Evolutionary conservation across 2,888 invertebrate species (phyloP), one percentile per base, ranked within the genome.

Genomic region (Xanthia togata): DNA sequence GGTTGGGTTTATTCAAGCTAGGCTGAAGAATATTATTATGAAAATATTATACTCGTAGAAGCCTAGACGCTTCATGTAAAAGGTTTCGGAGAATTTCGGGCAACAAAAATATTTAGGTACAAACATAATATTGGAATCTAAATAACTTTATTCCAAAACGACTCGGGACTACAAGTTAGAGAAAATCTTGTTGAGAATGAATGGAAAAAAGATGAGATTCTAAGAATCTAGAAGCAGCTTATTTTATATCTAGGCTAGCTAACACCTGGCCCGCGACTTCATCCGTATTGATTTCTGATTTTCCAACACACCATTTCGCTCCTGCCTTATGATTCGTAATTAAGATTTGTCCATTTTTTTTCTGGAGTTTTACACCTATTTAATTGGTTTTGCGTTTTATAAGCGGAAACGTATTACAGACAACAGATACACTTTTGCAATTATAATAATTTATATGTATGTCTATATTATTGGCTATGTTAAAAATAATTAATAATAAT

Each of bases 41-140:
- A n/a, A 35, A 57, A 26, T 47, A 44, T 14, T 9, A 0, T 26
- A 38, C n/a, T n/a, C n/a, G n/a, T n/a, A n/a, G 20, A 44, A n/a
- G 53, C 53, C 20, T 63, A 35, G 5, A 44, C 23, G 1, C 6
- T 17, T 38, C 11, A 11, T 38, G 14, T 38, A 9, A 63, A n/a
- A 53, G 63, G 20, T 55, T 64, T 75, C 72, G 2, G 9, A 65
- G 50, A 78, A 59, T 35, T 44, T 64, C 20, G 5, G 11, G 8
- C 14, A 63, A 2, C 35, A 76, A 53, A 59, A 60, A 44, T 35
- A n/a, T 68, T 53, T 68, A 11, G n/a, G 17, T 17, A 53, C 14
- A 35, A 35, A 67, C 8, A n/a, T 35, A 53, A 44, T 44, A 55
- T 44, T 44, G 14, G 26, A 44, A 76, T 68, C 3, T 60, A 17